A percentile compares a stretch with the other conserved stretches of the same genome.
Conservation (phyloP, 2,888 invertebrate genomes). For the Diarsia rubi region DNA sequence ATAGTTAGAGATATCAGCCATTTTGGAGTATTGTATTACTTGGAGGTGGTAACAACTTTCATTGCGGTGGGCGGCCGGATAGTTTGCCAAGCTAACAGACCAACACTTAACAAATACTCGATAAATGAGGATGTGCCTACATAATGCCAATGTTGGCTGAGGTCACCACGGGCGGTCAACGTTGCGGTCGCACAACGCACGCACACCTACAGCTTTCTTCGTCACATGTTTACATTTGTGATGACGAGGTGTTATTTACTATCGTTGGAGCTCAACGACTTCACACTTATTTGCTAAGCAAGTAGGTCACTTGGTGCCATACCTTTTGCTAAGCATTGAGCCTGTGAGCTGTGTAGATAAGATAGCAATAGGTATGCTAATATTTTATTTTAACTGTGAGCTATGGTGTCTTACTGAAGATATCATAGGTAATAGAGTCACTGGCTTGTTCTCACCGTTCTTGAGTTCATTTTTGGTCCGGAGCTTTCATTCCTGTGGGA, state of each 20-base stretch:
- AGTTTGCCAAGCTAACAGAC: conserved; percentile 10
- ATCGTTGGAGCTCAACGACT: not conserved
- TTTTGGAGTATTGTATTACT: not conserved
- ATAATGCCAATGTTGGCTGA: not conserved
- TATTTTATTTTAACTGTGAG: not conserved
- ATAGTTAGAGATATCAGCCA: not conserved
- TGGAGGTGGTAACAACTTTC: conserved; percentile 1
- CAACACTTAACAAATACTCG: conserved; percentile 6
- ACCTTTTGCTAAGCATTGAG: conserved; percentile 6
- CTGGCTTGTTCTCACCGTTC: too few relatives aligned
- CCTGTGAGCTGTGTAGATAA: not conserved
- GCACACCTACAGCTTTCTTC: conserved; percentile 15
- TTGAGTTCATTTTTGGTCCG: too few relatives aligned
- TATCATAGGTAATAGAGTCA: not conserved
- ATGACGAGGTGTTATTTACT: conserved; percentile 10
- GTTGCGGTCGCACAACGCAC: not conserved
- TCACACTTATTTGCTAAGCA: conserved; percentile 7
- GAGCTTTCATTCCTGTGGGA: too few relatives aligned
- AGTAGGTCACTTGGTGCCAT: conserved; percentile 18
- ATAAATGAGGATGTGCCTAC: not conserved
- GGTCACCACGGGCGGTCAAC: not conserved
- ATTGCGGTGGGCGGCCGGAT: not conserved
- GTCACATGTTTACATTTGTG: conserved; percentile 6
- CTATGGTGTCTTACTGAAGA: not conserved
- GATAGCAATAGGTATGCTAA: conserved; percentile 1